Evolutionary conservation across 1,140 invertebrate genomes (phyloP).

Genomic region (Micrasema minimum): DNA sequence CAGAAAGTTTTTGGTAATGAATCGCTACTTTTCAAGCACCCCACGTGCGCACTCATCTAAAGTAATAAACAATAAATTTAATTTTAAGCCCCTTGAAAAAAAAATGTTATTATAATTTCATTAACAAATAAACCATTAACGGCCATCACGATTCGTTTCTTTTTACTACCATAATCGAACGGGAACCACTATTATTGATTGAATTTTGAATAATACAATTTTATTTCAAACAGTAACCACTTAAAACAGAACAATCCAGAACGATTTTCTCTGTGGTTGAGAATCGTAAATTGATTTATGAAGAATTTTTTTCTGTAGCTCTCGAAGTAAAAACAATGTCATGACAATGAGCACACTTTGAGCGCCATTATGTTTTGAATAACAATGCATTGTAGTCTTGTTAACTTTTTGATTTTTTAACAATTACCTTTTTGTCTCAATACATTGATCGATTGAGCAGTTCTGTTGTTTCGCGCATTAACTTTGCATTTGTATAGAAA

Average conservation of each 20-base stretch:
- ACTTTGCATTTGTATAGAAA: conserved; percentile 44
- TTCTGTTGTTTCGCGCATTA: conserved; percentile 41
- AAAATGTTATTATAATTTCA: conserved; percentile 14
- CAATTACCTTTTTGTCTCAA: conserved; percentile 40
- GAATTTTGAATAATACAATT: conserved; percentile 10
- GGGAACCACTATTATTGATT: too few relatives aligned
- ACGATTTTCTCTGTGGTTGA: conserved; percentile 35
- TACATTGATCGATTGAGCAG: conserved; percentile 49
- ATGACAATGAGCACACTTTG: conserved; percentile 50
- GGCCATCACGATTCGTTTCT: conserved; percentile 7
- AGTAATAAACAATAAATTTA: too few relatives aligned
- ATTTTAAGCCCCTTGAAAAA: too few relatives aligned
- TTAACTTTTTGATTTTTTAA: conserved; percentile 46
- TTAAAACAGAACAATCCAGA: conserved; percentile 33
- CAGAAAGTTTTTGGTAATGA: too few relatives aligned
- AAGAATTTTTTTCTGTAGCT: conserved; percentile 40
- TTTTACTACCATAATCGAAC: conserved; percentile 8
- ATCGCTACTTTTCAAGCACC: too few relatives aligned
- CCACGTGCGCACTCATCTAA: too few relatives aligned
- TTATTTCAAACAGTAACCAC: conserved; percentile 16
- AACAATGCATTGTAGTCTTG: conserved; percentile 48
- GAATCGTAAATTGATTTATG: conserved; percentile 46
- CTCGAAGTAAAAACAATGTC: conserved; percentile 17
- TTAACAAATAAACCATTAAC: conserved; percentile 31
- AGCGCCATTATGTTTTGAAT: conserved; percentile 46